phyloP scores from a whole-genome alignment of 2,888 invertebrate genomes.

The Conomelus anceps region DNA sequence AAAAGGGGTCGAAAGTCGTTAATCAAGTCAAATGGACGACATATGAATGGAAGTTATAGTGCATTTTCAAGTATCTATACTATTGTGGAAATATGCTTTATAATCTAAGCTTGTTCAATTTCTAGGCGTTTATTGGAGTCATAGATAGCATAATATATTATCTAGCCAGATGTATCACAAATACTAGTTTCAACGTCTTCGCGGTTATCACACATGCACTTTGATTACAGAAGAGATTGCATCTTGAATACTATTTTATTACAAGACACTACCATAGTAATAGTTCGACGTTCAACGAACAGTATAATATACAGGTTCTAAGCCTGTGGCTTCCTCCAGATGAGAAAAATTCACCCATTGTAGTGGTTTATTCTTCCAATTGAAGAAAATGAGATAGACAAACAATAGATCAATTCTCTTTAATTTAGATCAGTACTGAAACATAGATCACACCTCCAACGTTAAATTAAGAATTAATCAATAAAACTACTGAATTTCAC shows the following conservation, averaged over 20 bases:
- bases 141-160: not conserved
- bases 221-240: not conserved
- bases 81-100: not conserved
- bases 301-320: not conserved
- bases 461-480: no score
- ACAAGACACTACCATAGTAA: not conserved
- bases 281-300: not conserved
- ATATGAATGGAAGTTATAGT: not conserved
- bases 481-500: no score
- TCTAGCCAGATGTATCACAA: not conserved
- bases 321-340: not conserved
- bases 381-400: not conserved
- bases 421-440: no score
- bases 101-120: not conserved
- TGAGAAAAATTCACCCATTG: not conserved
- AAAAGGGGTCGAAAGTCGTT: not conserved
- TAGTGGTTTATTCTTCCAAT: not conserved
- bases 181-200: not conserved
- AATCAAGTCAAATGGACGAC: not conserved
- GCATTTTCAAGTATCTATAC: not conserved
- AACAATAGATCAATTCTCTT: no score
- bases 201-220: not conserved
- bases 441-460: no score
- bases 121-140: not conserved
- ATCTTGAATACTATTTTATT: not conserved